Base-by-base conservation (phyloP, 2,113 vertebrate species). In the Gobiocypris rarus region DNA sequence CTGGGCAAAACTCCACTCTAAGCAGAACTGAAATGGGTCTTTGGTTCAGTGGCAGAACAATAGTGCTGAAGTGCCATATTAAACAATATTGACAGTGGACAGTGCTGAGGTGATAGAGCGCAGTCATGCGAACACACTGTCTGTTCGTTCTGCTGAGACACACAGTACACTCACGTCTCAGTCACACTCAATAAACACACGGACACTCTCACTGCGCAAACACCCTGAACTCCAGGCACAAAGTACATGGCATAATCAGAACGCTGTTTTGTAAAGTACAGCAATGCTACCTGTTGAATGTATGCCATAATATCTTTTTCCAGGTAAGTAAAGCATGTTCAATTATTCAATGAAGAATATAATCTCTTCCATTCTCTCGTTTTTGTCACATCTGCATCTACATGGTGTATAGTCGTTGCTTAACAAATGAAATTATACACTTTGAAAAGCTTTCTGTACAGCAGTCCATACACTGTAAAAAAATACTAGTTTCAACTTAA, bases 71-170 rank as follows among this genome's bases (percentile, higher is more conserved):
- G 65, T 5, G 4, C 34, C 17, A 28, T 13, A 56, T 75, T 75
- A 52, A 75, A 75, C 31, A 75, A 75, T 56, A 52, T 34, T 75
- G 73, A 22, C 74, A 54, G 73, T 6, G 73, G 45, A 28, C 28
- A 9, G 15, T 31, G 48, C 48, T 34, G 45, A 48, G 28, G 28
- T 75, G 50, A 75, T 22, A 17, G 28, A 34, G 17, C 15, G 24
- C 71, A 75, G 48, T 75, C 43, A 52, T 52, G 71, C 45, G 9
- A 75, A 28, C 3, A 1, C 45, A 7, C 14, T 17, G 56, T 24
- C 56, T 59, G n/a, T 59, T 59, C 9, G 34, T 34, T 41, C 34
- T 41, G 61, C 26, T 65, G 34, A 69, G 34, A 69, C 31, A 38
- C 10, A 22, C 17, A 69, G 38, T 38, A 9, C 63, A 38, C 63